Evolutionary conservation across 1,140 invertebrate genomes (phyloP).

Genomic region (Drosophila yakuba): DNA sequence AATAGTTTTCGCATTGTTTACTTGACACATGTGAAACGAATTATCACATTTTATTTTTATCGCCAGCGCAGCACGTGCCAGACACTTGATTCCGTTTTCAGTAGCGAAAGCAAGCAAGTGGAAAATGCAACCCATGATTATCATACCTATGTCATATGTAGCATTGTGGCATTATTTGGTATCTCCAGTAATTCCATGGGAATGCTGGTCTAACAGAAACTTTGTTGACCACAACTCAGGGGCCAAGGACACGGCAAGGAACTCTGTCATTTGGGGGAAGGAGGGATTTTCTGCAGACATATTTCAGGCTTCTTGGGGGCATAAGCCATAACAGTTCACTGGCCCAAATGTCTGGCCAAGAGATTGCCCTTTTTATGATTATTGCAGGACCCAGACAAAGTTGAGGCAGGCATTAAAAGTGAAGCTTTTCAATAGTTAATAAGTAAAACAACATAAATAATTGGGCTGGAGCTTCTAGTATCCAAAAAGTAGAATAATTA

Average conservation of each 20-base stretch:
- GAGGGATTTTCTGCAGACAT: neutral
- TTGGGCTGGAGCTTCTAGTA: neutral
- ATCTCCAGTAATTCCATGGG: neutral
- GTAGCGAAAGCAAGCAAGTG: conserved; percentile 8
- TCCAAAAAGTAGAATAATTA: neutral
- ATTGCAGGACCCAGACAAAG: conserved; percentile 34
- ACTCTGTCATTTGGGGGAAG: neutral
- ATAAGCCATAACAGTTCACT: conserved; percentile 49
- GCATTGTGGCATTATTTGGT: neutral
- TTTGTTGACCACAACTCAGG: neutral
- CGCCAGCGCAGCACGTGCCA: conserved; percentile 33
- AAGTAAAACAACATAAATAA: too few relatives aligned
- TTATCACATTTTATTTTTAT: conserved; percentile 47
- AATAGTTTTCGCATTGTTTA: conserved; percentile 38
- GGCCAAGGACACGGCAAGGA: conserved; percentile 1
- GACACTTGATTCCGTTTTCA: conserved; percentile 26
- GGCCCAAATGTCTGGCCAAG: conserved; percentile 48
- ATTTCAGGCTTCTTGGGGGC: neutral
- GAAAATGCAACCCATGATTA: conserved; percentile 3
- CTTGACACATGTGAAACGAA: conserved; percentile 42
- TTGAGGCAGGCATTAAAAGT: conserved; percentile 6
- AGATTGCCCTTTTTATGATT: conserved; percentile 41
- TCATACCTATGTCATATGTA: neutral
- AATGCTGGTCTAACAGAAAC: neutral
- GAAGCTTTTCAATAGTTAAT: neutral